Base-by-base conservation (phyloP, 1,140 invertebrate species). In the Microvelia longipes region DNA sequence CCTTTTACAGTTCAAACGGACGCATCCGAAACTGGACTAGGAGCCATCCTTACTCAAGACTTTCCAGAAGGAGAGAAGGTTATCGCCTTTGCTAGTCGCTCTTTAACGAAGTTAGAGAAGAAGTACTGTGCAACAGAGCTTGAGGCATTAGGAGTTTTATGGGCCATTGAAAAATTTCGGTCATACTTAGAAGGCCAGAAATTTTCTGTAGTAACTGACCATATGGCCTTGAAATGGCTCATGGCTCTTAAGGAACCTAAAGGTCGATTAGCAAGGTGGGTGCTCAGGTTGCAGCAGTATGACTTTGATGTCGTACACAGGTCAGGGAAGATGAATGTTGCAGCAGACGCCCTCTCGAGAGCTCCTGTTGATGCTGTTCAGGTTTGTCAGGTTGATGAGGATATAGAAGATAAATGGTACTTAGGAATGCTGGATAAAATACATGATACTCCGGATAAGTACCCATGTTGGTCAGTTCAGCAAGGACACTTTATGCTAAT, bases 131-230 rank as follows among this genome's bases (percentile, higher is more conserved):
- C n/a, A n/a, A n/a, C n/a, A n/a, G n/a, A n/a, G n/a, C n/a, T n/a
- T n/a, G n/a, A n/a, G n/a, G n/a, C n/a, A n/a, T n/a, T n/a, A n/a
- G n/a, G n/a, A n/a, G n/a, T n/a, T n/a, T n/a, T n/a, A n/a, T n/a
- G n/a, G n/a, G n/a, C n/a, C n/a, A n/a, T n/a, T n/a, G n/a, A n/a
- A n/a, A n/a, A n/a, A n/a, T n/a, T n/a, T n/a, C n/a, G n/a, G n/a
- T n/a, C n/a, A n/a, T n/a, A n/a, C n/a, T n/a, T n/a, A n/a, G n/a
- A n/a, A n/a, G n/a, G n/a, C 13, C 75, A 30, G 2, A 66, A 77
- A 27, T 81, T 83, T 68, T 76, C 29, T 0, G 75, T 82, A 0
- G 66, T 77, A 27, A 81, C 79, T 1, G 80, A 82, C 69, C 79
- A 81, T 62, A 74, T 71, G 81, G 83, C n/a, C n/a, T n/a, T n/a